Conservation (phyloP, 2,797 vertebrate genomes). For the Propithecus deckenii region DNA sequence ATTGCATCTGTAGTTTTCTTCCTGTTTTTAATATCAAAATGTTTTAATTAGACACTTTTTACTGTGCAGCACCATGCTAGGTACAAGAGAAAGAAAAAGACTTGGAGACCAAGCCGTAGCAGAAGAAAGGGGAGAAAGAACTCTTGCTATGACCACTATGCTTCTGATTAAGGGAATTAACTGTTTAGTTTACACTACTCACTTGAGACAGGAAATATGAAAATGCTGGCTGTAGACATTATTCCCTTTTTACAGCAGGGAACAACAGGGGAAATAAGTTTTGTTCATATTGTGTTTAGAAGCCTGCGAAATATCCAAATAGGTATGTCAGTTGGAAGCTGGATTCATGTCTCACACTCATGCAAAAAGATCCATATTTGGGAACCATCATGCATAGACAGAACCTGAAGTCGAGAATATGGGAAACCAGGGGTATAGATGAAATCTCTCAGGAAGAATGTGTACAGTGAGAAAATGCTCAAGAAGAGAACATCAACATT, state of each 20-base stretch:
- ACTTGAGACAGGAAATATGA: not conserved
- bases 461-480: not conserved
- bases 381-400: not conserved
- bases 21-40: constrained; percentile 2
- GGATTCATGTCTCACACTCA: not conserved
- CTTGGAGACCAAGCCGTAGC: not conserved
- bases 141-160: not conserved
- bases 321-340: not conserved
- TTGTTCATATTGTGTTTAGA: not conserved
- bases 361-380: not conserved
- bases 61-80: not conserved
- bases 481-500: not conserved
- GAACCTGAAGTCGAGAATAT: not conserved
- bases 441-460: not conserved
- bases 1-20: not conserved
- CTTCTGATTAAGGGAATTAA: not conserved
- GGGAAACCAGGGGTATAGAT: not conserved
- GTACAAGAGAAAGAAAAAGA: not conserved
- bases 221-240: not conserved
- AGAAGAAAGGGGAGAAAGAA: not conserved
- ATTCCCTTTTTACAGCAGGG: not conserved
- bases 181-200: not conserved
- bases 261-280: not conserved
- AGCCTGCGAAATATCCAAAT: not conserved
- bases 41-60: not conserved